Evolutionary conservation across 2,113 vertebrate species (phyloP).

Genomic region (Oxygymnocypris stewartii): DNA sequence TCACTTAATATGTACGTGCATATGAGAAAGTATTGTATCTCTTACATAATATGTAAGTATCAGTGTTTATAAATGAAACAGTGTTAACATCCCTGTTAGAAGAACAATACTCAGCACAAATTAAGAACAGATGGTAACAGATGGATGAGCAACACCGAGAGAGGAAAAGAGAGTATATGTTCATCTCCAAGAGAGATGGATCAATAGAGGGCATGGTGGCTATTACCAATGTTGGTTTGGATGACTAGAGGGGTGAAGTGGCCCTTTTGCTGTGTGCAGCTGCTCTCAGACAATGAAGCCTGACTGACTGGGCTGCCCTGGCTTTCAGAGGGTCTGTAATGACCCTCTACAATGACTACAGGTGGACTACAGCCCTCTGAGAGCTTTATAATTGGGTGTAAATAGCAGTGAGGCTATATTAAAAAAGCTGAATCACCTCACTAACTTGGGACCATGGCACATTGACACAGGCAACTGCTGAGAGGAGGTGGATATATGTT

Average conservation of each 20-base stretch:
- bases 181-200: slow-evolving; percentile 30
- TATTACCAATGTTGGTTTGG: slow-evolving; percentile 38
- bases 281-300: slow-evolving; percentile 32
- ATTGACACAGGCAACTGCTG: not conserved
- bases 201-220: slow-evolving; percentile 33
- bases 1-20: not conserved
- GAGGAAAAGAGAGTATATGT: slow-evolving; percentile 13
- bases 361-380: slow-evolving; percentile 36
- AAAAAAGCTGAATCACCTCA: slow-evolving; percentile 32
- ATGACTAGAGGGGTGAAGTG: slow-evolving; percentile 47
- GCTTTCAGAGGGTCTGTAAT: slow-evolving; percentile 43
- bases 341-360: slow-evolving; percentile 23
- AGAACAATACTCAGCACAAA: slow-evolving; percentile 23
- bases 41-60: slow-evolving; percentile 5
- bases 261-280: slow-evolving; percentile 31
- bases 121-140: slow-evolving; percentile 43
- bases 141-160: not conserved
- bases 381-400: slow-evolving; percentile 36
- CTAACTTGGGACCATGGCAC: slow-evolving; percentile 1
- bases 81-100: slow-evolving; percentile 16
- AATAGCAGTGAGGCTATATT: slow-evolving; percentile 40
- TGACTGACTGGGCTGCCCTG: slow-evolving; percentile 24
- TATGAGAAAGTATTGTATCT: not conserved
- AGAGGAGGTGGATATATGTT: slow-evolving; percentile 11
- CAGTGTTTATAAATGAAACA: slow-evolving; percentile 17